phyloP scores from a whole-genome alignment of 2,888 invertebrate genomes.

The Ichneumon xanthorius region DNA sequence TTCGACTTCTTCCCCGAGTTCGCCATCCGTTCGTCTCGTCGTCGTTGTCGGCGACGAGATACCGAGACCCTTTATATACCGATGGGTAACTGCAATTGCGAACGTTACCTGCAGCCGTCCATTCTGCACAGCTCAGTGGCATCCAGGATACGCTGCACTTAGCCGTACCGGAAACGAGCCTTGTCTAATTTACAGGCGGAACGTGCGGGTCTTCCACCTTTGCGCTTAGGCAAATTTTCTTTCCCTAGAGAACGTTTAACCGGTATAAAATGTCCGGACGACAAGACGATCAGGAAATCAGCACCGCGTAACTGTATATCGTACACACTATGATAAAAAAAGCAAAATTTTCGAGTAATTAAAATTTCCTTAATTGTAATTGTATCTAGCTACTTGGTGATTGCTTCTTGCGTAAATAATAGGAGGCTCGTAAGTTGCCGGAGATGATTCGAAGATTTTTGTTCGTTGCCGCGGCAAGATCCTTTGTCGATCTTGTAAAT shows the following conservation, averaged over 20 bases:
- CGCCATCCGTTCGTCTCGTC: conserved; percentile 29
- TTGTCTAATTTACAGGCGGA: conserved; percentile 75
- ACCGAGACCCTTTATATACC: conserved; percentile 6
- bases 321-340: not conserved
- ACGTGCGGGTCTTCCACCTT: conserved; percentile 43
- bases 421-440: conserved; percentile 5
- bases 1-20: conserved; percentile 62
- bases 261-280: conserved; percentile 54
- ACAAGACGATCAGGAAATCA: conserved; percentile 49
- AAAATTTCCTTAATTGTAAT: conserved; percentile 26
- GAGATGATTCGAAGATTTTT: conserved; percentile 47
- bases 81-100: conserved; percentile 25
- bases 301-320: conserved; percentile 26
- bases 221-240: conserved; percentile 39
- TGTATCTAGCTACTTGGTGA: conserved; percentile 33
- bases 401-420: conserved; percentile 42
- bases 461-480: conserved; percentile 7
- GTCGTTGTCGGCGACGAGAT: conserved; percentile 21
- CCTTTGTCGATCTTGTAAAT: conserved; percentile 41
- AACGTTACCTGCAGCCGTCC: conserved; percentile 3
- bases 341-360: not conserved
- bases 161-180: conserved; percentile 75
- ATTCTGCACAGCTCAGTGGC: conserved; percentile 29
- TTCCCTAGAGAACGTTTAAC: conserved; percentile 21
- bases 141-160: conserved; percentile 73